These are phyloP conservation scores for Crotophaga sulcirostris DNA, from an alignment of 2,113 vertebrate genomes.

Conservation along the genomic window DNA sequence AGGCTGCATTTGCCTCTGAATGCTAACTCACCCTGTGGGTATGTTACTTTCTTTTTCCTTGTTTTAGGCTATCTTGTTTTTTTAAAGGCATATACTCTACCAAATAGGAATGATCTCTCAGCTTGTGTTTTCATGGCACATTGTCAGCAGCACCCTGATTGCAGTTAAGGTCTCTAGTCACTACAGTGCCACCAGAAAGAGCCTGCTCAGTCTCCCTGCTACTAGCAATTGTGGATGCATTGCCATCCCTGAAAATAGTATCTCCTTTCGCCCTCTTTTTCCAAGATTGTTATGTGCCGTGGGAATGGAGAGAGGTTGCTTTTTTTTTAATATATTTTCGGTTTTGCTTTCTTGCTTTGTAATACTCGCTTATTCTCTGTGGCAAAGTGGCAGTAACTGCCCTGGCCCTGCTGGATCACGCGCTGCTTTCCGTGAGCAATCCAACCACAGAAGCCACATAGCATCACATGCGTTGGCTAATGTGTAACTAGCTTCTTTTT, in stretches of 20 bases:
- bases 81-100: not conserved
- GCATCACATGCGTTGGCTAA: not conserved
- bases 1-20: not conserved
- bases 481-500: constrained; percentile 1
- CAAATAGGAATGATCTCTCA: not conserved
- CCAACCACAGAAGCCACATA: rapidly evolving
- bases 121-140: not conserved
- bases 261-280: not conserved
- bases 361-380: not conserved
- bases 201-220: not conserved
- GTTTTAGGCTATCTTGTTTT: not conserved
- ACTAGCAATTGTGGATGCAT: not conserved
- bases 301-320: not conserved
- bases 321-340: not conserved
- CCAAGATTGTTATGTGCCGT: not conserved
- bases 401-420: not conserved
- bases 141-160: not conserved
- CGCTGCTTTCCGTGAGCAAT: not conserved
- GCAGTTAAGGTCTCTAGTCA: not conserved
- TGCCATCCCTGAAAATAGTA: not conserved
- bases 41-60: not conserved
- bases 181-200: not conserved
- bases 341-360: not conserved
- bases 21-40: not conserved
- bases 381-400: not conserved